Percentiles rank a stretch among this genome's conserved stretches.
Evolutionary conservation across 2,797 vertebrate species (phyloP).

Genomic region (Acropternis orthonyx): DNA sequence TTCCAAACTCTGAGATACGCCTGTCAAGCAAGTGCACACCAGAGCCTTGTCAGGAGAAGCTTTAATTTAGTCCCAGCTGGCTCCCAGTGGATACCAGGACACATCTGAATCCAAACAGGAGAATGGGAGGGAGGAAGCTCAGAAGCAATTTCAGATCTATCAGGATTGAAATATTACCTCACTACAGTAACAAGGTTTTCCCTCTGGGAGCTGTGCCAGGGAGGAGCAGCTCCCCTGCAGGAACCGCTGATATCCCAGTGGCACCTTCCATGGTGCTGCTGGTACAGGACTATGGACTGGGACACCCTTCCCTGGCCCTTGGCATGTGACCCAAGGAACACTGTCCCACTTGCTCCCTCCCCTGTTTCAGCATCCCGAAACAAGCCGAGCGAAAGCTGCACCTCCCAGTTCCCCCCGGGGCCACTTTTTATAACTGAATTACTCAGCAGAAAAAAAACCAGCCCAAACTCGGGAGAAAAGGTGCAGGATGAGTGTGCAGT

Average conservation of each 20-base stretch:
- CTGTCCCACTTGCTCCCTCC: neutral
- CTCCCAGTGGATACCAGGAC: conserved; percentile 41
- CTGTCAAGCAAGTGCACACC: neutral
- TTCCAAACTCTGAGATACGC: neutral
- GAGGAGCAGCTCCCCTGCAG: neutral
- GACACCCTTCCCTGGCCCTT: neutral
- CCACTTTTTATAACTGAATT: neutral
- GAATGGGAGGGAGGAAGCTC: conserved; percentile 20
- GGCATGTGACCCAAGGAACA: neutral
- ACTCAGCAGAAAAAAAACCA: neutral
- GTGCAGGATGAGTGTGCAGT: neutral
- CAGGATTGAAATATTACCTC: conserved; percentile 19
- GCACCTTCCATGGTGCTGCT: neutral
- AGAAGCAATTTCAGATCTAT: conserved; percentile 45
- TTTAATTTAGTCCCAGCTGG: conserved; percentile 49
- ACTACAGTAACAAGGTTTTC: conserved; percentile 1
- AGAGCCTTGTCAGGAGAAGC: conserved; percentile 15
- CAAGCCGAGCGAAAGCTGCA: neutral
- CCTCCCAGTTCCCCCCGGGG: neutral
- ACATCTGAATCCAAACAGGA: conserved; percentile 50
- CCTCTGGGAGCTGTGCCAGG: neutral
- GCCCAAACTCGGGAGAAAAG: neutral
- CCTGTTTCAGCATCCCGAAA: neutral
- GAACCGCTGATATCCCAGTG: neutral
- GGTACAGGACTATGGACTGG: neutral